phyloP scores from a whole-genome alignment of 2,113 vertebrate genomes.

The Passer domesticus region DNA sequence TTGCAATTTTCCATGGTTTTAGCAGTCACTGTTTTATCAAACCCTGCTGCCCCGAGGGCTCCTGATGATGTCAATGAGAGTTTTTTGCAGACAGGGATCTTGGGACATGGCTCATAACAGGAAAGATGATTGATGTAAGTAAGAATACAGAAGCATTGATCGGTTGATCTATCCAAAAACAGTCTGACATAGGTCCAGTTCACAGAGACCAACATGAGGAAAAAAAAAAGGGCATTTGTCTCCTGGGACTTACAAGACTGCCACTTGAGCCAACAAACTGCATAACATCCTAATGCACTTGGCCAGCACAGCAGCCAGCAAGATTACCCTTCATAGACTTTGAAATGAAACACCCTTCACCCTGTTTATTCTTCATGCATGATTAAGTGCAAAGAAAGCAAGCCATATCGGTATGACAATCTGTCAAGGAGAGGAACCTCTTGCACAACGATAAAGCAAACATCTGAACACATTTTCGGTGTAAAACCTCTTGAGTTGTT shows the following conservation, averaged over 20 bases:
- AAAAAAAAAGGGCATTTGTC: not conserved
- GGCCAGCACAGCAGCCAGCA: conserved; percentile 17
- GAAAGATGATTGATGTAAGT: not conserved
- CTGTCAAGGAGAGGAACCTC: conserved; percentile 48
- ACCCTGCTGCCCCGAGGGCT: not conserved
- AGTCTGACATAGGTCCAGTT: not conserved
- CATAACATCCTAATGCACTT: conserved; percentile 33
- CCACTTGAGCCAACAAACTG: conserved; percentile 21
- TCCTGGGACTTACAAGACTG: not conserved
- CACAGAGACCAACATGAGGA: not conserved
- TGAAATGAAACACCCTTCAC: conserved; percentile 63
- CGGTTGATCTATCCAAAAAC: not conserved
- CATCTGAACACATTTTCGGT: not conserved
- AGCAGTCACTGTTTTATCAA: not conserved
- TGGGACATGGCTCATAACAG: not conserved
- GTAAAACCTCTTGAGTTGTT: not conserved
- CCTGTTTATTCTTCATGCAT: conserved; percentile 50
- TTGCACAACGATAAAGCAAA: conserved; percentile 11
- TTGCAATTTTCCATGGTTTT: not conserved
- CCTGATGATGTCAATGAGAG: not conserved
- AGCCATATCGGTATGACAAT: not conserved
- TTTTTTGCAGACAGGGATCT: not conserved
- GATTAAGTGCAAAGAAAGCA: conserved; percentile 45
- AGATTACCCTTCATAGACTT: conserved; percentile 47
- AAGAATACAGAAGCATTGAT: conserved; percentile 11